phyloP scores from a whole-genome alignment of 2,888 invertebrate species.

The Drosophila atripex region DNA sequence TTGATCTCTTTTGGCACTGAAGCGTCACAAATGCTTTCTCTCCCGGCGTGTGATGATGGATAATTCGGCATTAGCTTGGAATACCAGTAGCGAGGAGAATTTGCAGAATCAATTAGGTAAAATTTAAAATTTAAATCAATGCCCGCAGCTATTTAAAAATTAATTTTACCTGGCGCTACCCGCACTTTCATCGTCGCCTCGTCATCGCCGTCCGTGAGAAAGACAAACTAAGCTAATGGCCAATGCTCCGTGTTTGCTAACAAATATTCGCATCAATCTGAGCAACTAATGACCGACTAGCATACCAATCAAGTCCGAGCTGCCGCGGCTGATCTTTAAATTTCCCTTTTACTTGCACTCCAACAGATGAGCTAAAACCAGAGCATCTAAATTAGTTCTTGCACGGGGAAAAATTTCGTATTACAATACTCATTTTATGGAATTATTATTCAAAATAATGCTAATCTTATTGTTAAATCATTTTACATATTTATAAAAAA shows the following conservation, averaged over 20 bases:
- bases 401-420: slow-evolving; percentile 5
- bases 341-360: slow-evolving; percentile 65
- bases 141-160: slow-evolving; percentile 58
- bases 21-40: slow-evolving; percentile 62
- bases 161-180: slow-evolving; percentile 30
- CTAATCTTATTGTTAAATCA: no score
- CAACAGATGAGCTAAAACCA: slow-evolving; percentile 35
- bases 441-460: background rate
- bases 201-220: slow-evolving; percentile 48
- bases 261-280: slow-evolving; percentile 39
- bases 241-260: slow-evolving; percentile 38
- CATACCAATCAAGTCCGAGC: slow-evolving; percentile 20
- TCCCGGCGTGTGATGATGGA: slow-evolving; percentile 54
- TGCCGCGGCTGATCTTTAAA: slow-evolving; percentile 20
- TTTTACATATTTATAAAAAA: no score
- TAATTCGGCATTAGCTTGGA: slow-evolving; percentile 38
- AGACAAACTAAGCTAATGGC: slow-evolving; percentile 53
- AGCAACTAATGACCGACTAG: slow-evolving; percentile 27
- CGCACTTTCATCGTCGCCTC: slow-evolving; percentile 49
- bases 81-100: slow-evolving; percentile 63
- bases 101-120: slow-evolving; percentile 45
- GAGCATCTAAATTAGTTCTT: slow-evolving; percentile 48
- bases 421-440: background rate
- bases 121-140: slow-evolving; percentile 52
- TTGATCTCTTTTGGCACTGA: slow-evolving; percentile 8